These are phyloP conservation scores for Trichosurus vulpecula DNA, from an alignment of 2,797 vertebrate genomes.

Conservation along the genomic window DNA sequence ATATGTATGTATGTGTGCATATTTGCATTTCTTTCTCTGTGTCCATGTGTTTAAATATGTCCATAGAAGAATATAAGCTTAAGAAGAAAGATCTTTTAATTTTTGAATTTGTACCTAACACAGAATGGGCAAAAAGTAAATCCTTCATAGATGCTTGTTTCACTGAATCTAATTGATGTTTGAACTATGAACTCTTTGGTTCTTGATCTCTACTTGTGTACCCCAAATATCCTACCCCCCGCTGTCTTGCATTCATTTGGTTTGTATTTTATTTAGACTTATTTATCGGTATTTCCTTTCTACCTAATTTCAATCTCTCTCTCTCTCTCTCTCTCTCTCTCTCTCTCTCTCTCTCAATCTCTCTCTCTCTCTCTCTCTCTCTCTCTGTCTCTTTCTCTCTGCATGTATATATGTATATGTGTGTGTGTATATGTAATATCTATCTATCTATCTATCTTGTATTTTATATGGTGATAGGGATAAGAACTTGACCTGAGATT, in stretches of 20 bases:
- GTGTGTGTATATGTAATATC: no score
- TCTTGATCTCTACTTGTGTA: neutral
- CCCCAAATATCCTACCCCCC: neutral
- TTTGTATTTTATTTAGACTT: neutral
- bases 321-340: no score
- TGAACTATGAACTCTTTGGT: neutral
- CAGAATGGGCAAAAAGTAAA: neutral
- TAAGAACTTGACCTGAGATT: neutral
- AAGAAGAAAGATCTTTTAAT: neutral
- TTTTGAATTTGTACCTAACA: neutral
- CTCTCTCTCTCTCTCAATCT: no score
- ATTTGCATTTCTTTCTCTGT: neutral
- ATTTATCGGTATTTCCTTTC: neutral
- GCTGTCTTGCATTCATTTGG: neutral
- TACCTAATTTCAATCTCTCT: neutral
- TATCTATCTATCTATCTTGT: neutral
- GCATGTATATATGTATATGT: no score
- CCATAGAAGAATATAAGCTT: neutral
- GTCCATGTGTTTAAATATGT: neutral
- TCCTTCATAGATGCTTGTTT: neutral
- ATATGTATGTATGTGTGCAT: neutral
- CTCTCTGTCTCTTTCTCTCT: no score
- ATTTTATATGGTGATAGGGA: neutral
- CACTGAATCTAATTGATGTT: neutral
- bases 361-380: no score